These are phyloP conservation scores for Mesorhabditis belari DNA, from an alignment of 2,888 invertebrate species.

Conservation along the genomic window DNA sequence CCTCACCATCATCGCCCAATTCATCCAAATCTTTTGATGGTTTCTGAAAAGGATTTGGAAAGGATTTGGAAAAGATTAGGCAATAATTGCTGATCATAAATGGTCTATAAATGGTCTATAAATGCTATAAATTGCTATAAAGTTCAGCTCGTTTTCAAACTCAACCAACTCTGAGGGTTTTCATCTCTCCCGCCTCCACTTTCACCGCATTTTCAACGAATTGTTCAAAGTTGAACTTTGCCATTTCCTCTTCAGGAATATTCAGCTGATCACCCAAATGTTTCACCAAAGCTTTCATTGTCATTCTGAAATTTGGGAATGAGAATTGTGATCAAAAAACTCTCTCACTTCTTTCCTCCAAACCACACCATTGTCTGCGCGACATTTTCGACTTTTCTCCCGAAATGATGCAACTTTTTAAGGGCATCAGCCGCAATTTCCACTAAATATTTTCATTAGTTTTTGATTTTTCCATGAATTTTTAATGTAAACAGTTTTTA, in stretches of 20 bases:
- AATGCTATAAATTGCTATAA: no score
- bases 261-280: conserved; percentile 49
- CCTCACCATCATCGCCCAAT: not conserved
- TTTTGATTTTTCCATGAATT: not conserved
- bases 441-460: conserved; percentile 8
- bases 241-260: conserved; percentile 36
- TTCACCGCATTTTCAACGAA: conserved; percentile 50
- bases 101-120: no score
- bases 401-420: conserved; percentile 46
- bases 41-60: not conserved
- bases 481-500: not conserved
- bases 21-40: not conserved
- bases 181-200: conserved; percentile 39
- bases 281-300: conserved; percentile 45
- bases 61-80: not conserved
- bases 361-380: conserved; percentile 46
- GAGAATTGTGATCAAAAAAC: no score
- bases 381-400: conserved; percentile 47
- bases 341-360: conserved; percentile 48
- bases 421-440: conserved; percentile 45
- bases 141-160: no score
- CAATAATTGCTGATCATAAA: no score
- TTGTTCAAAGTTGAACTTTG: conserved; percentile 38
- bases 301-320: conserved; percentile 36
- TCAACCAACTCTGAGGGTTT: conserved; percentile 26